These are phyloP conservation scores for Lepidurus packardi DNA, from an alignment of 1,140 invertebrate genomes.

Conservation along the genomic window DNA sequence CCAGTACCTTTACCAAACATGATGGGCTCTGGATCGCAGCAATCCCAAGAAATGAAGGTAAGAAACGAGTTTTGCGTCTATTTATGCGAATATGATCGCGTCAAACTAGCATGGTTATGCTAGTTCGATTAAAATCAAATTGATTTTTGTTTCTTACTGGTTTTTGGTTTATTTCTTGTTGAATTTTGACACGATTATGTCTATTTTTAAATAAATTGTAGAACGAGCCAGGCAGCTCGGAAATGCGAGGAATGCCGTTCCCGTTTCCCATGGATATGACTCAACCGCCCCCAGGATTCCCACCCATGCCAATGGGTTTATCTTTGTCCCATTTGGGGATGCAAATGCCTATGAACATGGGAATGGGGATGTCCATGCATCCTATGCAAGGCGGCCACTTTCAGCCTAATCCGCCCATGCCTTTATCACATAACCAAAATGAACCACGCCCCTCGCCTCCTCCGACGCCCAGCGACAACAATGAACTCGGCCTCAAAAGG, in stretches of 20 bases:
- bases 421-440: neutral
- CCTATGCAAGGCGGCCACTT: constrained; percentile 15
- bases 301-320: constrained; percentile 38
- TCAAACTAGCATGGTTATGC: too few relatives aligned
- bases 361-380: constrained; percentile 35
- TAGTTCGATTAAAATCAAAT: too few relatives aligned
- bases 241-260: constrained; percentile 36
- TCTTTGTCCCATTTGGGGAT: constrained; percentile 34
- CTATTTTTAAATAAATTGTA: neutral
- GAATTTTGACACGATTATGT: neutral
- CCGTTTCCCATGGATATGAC: constrained; percentile 47
- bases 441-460: constrained; percentile 10
- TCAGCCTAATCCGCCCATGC: constrained; percentile 1
- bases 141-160: neutral
- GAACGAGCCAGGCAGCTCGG: constrained; percentile 13
- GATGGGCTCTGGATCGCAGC: constrained; percentile 16
- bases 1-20: constrained; percentile 33
- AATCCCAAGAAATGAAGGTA: neutral
- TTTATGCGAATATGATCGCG: too few relatives aligned
- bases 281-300: constrained; percentile 53
- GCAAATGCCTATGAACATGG: constrained; percentile 31
- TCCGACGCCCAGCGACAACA: neutral
- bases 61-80: neutral
- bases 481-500: neutral
- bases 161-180: neutral